Conservation (phyloP, 64 coral and sea anemone species). For the Actinia equina region DNA sequence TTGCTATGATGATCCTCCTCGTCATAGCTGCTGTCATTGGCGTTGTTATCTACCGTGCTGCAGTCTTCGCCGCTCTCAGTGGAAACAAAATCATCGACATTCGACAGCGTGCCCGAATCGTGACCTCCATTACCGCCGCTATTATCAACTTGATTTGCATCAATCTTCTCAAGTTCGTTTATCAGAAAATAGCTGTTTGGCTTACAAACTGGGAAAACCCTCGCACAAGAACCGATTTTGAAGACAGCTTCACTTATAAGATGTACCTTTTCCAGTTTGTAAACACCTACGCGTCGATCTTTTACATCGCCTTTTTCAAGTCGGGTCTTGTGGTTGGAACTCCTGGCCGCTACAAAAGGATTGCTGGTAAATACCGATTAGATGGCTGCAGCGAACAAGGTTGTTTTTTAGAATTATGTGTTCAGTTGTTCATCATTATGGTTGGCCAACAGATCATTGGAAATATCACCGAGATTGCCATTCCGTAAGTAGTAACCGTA, state of each 20-base stretch:
- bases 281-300: constrained; percentile 59
- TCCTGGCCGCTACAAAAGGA: constrained; percentile 48
- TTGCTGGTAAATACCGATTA: constrained; percentile 51
- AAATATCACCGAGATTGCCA: constrained; percentile 67
- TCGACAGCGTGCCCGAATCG: constrained; percentile 62
- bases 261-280: constrained; percentile 86
- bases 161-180: constrained; percentile 53
- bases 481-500: constrained; percentile 60
- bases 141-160: constrained; percentile 77
- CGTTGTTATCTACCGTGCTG: constrained; percentile 63
- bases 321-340: constrained; percentile 57
- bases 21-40: constrained; percentile 64
- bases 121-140: constrained; percentile 61
- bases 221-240: constrained; percentile 58
- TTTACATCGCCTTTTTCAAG: constrained; percentile 89
- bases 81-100: constrained; percentile 17
- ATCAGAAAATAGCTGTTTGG: constrained; percentile 36
- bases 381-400: constrained; percentile 78
- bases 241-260: constrained; percentile 79
- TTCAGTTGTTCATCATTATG: constrained; percentile 79
- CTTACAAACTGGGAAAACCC: constrained; percentile 78
- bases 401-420: constrained; percentile 63
- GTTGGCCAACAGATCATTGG: constrained; percentile 68
- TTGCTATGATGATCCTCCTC: constrained; percentile 61
- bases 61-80: constrained; percentile 66